Base-by-base conservation (phyloP, 1,140 invertebrate species). In the Musca domestica region DNA sequence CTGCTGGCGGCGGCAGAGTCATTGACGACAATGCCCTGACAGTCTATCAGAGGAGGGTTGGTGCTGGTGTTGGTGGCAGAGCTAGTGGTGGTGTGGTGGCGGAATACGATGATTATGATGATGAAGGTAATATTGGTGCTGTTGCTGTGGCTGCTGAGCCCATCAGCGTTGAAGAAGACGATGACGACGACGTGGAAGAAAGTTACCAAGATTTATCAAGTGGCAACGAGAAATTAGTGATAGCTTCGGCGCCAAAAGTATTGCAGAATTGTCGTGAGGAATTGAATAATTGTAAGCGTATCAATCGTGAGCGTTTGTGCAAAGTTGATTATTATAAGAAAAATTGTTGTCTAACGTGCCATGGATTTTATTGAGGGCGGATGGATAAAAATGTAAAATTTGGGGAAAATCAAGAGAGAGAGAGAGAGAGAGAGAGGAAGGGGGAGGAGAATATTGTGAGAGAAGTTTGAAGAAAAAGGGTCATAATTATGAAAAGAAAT, bases 321-420 rank as follows among this genome's bases (percentile, higher is more conserved):
- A 66, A 70, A 48, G 61, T 70, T n/a, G 47, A 70, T 10, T 73
- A 70, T 56, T 73, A 71, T 70, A 67, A 70, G 64, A 67, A 67
- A 15, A 66, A 71, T 51, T 73, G 72, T 65, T 73, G 72, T 61
- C 52, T 46, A 12, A 56, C 72, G 15, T 73, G 72, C 41, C 41
- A 61, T 41, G 71, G 67, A 22, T 68, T 30, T 56, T 52, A 63
- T 34, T 68, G 46, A 61, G 61, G 46, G 17, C 14, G 6, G 23
- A 46, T 19, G 14, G 17, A 20, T 1, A 34, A 56, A 49, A 51
- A 66, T 27, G 27, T 51, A n/a, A n/a, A n/a, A n/a, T n/a, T n/a
- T n/a, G n/a, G 49, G 25, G 25, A 49, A 49, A 19, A 3, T 49
- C 48, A 2, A 15, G 17, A 66, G 64, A 23, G 25, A 66, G 64